Base-by-base conservation (phyloP, 2,888 invertebrate species). In the Crossocerus cetratus region DNA sequence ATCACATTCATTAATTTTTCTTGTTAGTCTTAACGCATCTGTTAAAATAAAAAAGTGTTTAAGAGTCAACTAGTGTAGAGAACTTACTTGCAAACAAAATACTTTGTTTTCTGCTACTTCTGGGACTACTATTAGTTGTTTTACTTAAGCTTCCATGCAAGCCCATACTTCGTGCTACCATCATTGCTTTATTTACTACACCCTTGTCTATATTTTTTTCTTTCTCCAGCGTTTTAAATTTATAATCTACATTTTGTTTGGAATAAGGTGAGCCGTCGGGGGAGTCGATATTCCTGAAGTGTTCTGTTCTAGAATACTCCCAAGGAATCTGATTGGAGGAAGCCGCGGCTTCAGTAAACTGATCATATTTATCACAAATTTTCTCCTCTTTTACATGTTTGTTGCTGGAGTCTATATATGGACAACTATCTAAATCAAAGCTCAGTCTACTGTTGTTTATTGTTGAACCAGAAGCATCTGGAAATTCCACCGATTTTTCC, bases 41-140 rank as follows among this genome's bases (percentile, higher is more conserved):
- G 32, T 32, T 32, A 32, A 32, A 32, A 32, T 32, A 32, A 32
- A 32, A 32, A 2, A 32, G 11, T 32, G 32, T 8, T 32, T 32
- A 5, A 32, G 32, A 32, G 32, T 32, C 32, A 23, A 64, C 62
- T 20, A 67, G 20, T 49, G 14, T 23, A 54, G 45, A 63, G 45
- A 69, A 16, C 94, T 93, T 86, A 95, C 95, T 96, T 49, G 95
- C 94, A 43, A 95, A 91, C 43, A 95, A 92, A 22, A 94, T 94
- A 86, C 95, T 95, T 3, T 91, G 88, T 72, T 86, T 89, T 75
- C 87, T 85, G 8, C 72, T 78, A 76, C 84, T 88, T 76, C 88
- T 89, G 0, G 91, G 91, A 71, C 89, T 90, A 44, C 83, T 88
- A 18, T 77, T 85, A 16, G 88, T 87, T 55, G 88, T 85, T 71